Evolutionary conservation across 1,140 invertebrate species (phyloP), one percentile per base, ranked within the genome.

Genomic region (Globodera rostochiensis): DNA sequence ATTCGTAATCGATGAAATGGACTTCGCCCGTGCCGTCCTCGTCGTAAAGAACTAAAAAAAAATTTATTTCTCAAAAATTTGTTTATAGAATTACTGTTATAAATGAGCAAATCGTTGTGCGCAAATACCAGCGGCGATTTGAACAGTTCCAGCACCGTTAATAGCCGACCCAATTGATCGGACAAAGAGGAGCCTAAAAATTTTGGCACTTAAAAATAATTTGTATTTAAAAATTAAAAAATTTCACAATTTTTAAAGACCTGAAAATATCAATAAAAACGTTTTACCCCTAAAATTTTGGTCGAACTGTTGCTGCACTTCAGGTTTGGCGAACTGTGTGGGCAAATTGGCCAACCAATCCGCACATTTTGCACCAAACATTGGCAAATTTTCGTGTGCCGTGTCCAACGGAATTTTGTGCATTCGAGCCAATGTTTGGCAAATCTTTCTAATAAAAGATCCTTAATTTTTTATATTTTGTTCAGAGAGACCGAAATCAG

Each of bases 1-100:
- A 99, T 91, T 99, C 97, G 91, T 95, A 98, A 91, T 99, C 97
- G 87, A 99, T 99, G 90, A 99, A 98, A 36, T 93, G 93, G 5
- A 98, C 93, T 79, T 86, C 86, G 45, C 91, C 91, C 89, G 86
- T 80, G 84, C 47, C 57, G 6, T 57, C 11, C 8, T 78, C 9
- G 70, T 78, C 76, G 1, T 45, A 36, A 64, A 78, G 60, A 70
- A 78, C 77, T 78, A n/a, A 69, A 75, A 19, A 49, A 74, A 9
- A 46, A 74, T 9, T 49, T 49, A 7, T 46, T 74, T 47, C 4
- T 13, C 19, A 46, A 4, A 4, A 4, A 4, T 49, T 11, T 47
- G 6, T 36, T 57, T 49, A 25, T 13, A 74, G 19, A 45, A 11
- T 47, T 53, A 79, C 99, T 93, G 91, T 99, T 99, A 86, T 93